These are phyloP conservation scores for Panzeria rudis DNA, from an alignment of 2,888 invertebrate species.

Conservation along the genomic window DNA sequence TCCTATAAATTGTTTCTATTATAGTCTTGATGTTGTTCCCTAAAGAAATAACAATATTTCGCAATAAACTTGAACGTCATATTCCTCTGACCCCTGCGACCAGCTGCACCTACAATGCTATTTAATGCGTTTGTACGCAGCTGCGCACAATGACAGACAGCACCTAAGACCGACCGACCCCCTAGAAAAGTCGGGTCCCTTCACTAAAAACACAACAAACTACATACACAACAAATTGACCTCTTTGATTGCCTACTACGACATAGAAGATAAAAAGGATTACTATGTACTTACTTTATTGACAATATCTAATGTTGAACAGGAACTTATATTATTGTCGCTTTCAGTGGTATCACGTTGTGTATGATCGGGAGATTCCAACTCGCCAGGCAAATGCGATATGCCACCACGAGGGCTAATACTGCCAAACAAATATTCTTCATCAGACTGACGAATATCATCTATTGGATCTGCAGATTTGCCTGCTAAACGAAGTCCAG, in stretches of 20 bases:
- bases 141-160: constrained; percentile 60
- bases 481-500: constrained; percentile 49
- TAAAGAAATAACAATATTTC: constrained; percentile 62
- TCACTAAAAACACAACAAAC: constrained; percentile 3
- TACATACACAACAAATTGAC: constrained; percentile 27
- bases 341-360: constrained; percentile 82
- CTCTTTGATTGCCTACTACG: background rate
- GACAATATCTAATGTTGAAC: constrained; percentile 82
- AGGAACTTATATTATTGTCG: constrained; percentile 83
- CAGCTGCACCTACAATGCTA: constrained; percentile 59
- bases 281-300: constrained; percentile 81
- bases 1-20: constrained; percentile 63
- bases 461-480: constrained; percentile 70
- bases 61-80: constrained; percentile 64
- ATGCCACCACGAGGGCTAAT: constrained; percentile 79
- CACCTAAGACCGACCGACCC: constrained; percentile 43
- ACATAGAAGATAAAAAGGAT: background rate
- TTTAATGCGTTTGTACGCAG: constrained; percentile 67
- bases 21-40: constrained; percentile 58
- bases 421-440: constrained; percentile 81
- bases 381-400: constrained; percentile 69
- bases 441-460: constrained; percentile 74
- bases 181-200: constrained; percentile 16
- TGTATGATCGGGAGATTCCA: constrained; percentile 79
- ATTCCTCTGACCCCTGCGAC: constrained; percentile 57